A percentile compares a stretch with the other conserved stretches of the same genome.
phyloP scores from a whole-genome alignment of 1,140 invertebrate genomes.

The Drosophila bipectinata region DNA sequence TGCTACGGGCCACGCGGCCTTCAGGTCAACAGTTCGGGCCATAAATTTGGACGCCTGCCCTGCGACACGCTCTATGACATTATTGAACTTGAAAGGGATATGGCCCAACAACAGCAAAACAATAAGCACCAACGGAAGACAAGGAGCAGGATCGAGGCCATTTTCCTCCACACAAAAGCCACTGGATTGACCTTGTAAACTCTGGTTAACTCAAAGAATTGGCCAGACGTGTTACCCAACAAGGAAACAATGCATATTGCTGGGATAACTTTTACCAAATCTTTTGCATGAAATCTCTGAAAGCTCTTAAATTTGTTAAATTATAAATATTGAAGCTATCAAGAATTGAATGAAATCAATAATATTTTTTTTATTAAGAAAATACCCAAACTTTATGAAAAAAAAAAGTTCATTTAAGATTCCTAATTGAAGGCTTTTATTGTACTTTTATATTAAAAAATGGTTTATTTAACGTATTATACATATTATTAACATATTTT shows the following conservation, averaged over 20 bases:
- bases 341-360: no score
- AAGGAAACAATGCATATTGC: not conserved
- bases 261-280: not conserved
- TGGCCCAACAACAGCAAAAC: constrained; percentile 51
- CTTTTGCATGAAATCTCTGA: no score
- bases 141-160: constrained; percentile 29
- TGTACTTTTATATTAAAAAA: no score
- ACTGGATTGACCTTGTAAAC: constrained; percentile 63
- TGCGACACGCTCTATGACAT: constrained; percentile 80
- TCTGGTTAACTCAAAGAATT: constrained; percentile 11
- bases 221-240: not conserved
- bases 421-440: no score
- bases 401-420: no score
- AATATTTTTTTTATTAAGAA: no score
- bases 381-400: no score
- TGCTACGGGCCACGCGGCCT: constrained; percentile 47
- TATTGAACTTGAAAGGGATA: constrained; percentile 79
- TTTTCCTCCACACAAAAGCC: constrained; percentile 51
- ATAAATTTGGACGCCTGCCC: constrained; percentile 77
- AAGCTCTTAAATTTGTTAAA: no score
- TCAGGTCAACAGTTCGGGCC: constrained; percentile 75
- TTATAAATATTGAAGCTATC: no score
- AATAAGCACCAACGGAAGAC: constrained; percentile 17
- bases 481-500: no score
- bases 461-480: no score